Evolutionary conservation across 1,140 invertebrate genomes (phyloP).

Genomic region (Aphis gossypii): DNA sequence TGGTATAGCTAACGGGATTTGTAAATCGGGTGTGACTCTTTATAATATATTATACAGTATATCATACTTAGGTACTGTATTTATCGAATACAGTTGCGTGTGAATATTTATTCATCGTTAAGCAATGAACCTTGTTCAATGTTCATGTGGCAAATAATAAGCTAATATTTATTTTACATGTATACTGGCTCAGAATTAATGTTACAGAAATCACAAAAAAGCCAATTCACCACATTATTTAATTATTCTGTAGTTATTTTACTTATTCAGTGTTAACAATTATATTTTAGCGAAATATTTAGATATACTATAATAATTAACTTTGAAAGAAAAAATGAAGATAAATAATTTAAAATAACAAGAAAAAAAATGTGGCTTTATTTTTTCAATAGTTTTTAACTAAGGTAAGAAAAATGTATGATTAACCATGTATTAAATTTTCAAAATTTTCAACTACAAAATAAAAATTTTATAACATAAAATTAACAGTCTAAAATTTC

Average conservation of each 20-base stretch:
- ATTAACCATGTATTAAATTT: too few relatives aligned
- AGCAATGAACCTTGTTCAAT: neutral
- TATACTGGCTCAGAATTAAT: too few relatives aligned
- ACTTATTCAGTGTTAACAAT: neutral
- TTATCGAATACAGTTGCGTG: neutral
- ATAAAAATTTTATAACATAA: too few relatives aligned
- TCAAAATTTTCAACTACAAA: too few relatives aligned
- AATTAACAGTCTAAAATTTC: too few relatives aligned
- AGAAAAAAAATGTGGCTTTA: too few relatives aligned
- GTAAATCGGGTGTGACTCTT: constrained; percentile 27
- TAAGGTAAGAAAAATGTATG: too few relatives aligned
- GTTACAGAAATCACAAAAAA: too few relatives aligned
- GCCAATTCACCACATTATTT: too few relatives aligned
- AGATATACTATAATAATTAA: neutral
- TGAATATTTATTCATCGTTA: neutral
- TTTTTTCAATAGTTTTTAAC: too few relatives aligned
- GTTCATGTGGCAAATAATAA: constrained; percentile 9
- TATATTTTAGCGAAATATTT: neutral
- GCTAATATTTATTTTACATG: neutral
- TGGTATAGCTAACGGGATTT: constrained; percentile 30
- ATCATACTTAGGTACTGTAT: neutral
- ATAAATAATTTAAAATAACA: neutral
- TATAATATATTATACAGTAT: neutral
- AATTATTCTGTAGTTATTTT: too few relatives aligned
- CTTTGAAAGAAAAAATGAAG: neutral